Evolutionary conservation across 2,113 vertebrate species (phyloP).

Genomic region (Solenodon paradoxus): DNA sequence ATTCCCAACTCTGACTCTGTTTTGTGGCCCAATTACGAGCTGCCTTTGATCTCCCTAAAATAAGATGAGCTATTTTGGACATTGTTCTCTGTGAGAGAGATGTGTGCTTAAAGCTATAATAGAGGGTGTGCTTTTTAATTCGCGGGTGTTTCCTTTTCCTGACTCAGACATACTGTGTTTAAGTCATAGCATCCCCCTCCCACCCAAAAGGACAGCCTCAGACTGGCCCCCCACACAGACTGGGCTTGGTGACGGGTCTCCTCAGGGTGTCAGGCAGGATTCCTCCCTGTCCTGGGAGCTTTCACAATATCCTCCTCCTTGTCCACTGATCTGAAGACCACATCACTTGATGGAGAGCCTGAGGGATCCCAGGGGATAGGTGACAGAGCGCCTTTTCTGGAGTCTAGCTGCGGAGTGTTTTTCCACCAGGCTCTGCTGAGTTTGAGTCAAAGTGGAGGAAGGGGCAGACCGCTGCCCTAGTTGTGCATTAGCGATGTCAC

Average conservation of each 20-base stretch:
- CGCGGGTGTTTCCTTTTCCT: slow-evolving; percentile 38
- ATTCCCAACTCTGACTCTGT: neutral
- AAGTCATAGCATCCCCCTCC: neutral
- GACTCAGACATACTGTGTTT: neutral
- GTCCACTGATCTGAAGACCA: neutral
- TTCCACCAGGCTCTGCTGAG: neutral
- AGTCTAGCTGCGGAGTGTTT: neutral
- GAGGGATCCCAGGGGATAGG: neutral
- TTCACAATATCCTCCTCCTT: neutral
- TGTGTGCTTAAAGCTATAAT: slow-evolving; percentile 52
- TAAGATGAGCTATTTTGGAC: slow-evolving; percentile 46
- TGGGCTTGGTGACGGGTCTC: neutral
- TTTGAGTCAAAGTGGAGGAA: no score
- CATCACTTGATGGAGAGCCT: neutral
- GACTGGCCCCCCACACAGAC: neutral
- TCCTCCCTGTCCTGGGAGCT: neutral
- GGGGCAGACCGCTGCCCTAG: neutral
- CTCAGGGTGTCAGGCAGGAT: accelerated
- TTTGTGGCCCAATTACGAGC: neutral
- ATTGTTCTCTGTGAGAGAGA: neutral
- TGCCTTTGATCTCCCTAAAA: slow-evolving; percentile 42
- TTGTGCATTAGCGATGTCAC: neutral
- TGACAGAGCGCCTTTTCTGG: neutral
- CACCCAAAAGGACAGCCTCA: neutral
- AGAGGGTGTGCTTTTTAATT: slow-evolving; percentile 41